phyloP scores from a whole-genome alignment of 1,140 invertebrate genomes.

The Micrasema minimum region DNA sequence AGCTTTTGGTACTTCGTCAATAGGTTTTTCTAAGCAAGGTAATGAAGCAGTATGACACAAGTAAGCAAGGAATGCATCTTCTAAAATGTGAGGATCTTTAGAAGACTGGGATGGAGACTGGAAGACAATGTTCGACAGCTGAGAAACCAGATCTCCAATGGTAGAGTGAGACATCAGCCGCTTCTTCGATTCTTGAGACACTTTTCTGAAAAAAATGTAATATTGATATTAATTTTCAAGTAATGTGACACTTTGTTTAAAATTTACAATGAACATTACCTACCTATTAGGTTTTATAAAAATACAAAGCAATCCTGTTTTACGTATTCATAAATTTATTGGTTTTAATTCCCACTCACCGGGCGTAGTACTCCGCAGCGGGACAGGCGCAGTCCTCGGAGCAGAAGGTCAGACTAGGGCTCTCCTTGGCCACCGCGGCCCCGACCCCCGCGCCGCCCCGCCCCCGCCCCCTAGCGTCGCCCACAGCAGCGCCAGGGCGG shows the following conservation, averaged over 20 bases:
- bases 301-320: too few species aligned
- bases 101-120: slow-evolving; percentile 72
- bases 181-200: slow-evolving; percentile 62
- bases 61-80: slow-evolving; percentile 84
- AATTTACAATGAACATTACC: too few species aligned
- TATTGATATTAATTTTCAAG: too few species aligned
- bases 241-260: too few species aligned
- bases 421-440: slow-evolving; percentile 68
- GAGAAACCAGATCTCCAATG: slow-evolving; percentile 73
- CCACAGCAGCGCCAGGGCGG: slow-evolving; percentile 83
- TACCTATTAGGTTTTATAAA: too few species aligned
- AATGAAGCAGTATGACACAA: slow-evolving; percentile 84
- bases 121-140: slow-evolving; percentile 71
- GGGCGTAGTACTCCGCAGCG: slow-evolving; percentile 74
- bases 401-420: slow-evolving; percentile 86
- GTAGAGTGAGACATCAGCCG: slow-evolving; percentile 75
- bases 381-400: slow-evolving; percentile 84
- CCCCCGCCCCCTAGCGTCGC: slow-evolving; percentile 73
- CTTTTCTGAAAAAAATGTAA: slow-evolving; percentile 48
- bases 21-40: slow-evolving; percentile 71
- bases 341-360: too few species aligned
- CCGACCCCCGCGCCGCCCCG: slow-evolving; percentile 55
- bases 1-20: slow-evolving; percentile 20
- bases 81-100: slow-evolving; percentile 75
- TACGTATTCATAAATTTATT: too few species aligned